Conservation (phyloP, 2,797 vertebrate genomes). For the Coracias cyanogaster region DNA sequence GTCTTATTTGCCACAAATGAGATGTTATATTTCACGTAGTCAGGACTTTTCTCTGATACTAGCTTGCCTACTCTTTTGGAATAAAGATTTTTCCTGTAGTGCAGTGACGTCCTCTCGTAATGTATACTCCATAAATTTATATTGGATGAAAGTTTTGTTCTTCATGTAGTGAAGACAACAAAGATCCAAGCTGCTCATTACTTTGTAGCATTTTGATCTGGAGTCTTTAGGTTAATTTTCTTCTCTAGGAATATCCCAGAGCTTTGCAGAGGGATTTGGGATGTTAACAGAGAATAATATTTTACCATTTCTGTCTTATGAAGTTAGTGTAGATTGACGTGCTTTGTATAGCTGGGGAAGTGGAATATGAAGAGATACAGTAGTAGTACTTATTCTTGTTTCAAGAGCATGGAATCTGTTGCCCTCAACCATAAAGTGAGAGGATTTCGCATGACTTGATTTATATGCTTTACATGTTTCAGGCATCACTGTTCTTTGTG, state of each 20-base stretch:
- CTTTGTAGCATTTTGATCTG: not conserved
- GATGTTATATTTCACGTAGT: not conserved
- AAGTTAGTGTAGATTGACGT: not conserved
- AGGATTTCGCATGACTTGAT: not conserved
- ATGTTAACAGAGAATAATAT: not conserved
- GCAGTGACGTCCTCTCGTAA: not conserved
- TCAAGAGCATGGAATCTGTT: not conserved
- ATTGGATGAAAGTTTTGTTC: not conserved
- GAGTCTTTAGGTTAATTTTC: not conserved
- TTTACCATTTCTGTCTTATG: not conserved
- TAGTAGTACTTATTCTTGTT: not conserved
- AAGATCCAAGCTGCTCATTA: fast-evolving
- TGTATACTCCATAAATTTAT: not conserved
- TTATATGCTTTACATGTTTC: not conserved
- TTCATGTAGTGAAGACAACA: not conserved
- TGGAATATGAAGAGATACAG: not conserved
- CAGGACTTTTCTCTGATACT: not conserved
- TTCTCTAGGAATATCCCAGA: not conserved
- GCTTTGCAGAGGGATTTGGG: not conserved
- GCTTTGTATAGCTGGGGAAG: not conserved
- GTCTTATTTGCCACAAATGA: too few relatives aligned
- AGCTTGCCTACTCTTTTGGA: not conserved
- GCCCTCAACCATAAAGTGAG: not conserved
- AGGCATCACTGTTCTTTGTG: not conserved
- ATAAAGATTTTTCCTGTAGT: not conserved